Conservation (phyloP, 2,113 vertebrate genomes). For the Dasyurus viverrinus region DNA sequence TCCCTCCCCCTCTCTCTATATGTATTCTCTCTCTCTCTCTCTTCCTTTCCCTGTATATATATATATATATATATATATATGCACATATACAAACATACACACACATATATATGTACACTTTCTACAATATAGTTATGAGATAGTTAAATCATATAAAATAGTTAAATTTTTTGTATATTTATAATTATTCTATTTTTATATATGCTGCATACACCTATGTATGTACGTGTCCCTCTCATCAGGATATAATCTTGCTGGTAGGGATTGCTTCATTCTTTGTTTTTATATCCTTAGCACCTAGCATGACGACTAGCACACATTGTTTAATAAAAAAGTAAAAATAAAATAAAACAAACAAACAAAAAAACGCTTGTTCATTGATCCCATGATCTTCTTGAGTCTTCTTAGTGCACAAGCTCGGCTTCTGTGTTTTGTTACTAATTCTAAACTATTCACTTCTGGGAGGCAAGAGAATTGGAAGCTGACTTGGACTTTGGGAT, state of each 20-base stretch:
- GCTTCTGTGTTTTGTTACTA: not conserved
- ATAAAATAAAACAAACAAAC: too few relatives aligned
- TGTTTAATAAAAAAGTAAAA: too few relatives aligned
- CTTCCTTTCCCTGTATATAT: too few relatives aligned
- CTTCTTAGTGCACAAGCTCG: not conserved
- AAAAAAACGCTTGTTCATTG: too few relatives aligned
- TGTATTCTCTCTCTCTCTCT: too few relatives aligned
- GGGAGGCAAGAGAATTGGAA: not conserved
- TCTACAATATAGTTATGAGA: not conserved
- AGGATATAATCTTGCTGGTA: not conserved
- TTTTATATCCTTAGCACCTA: too few relatives aligned
- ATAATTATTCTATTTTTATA: not conserved
- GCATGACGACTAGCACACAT: too few relatives aligned
- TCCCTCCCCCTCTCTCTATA: too few relatives aligned
- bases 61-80: too few relatives aligned
- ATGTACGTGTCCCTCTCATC: not conserved
- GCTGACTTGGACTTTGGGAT: not conserved
- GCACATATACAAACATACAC: too few relatives aligned
- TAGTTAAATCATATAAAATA: not conserved
- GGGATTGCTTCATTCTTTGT: not conserved
- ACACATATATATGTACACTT: not conserved
- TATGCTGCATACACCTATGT: not conserved
- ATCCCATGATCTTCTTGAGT: too few relatives aligned
- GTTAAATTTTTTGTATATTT: not conserved
- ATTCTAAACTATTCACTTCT: not conserved